Conservation (phyloP, 2,888 invertebrate genomes). For the Limenitis camilla region DNA sequence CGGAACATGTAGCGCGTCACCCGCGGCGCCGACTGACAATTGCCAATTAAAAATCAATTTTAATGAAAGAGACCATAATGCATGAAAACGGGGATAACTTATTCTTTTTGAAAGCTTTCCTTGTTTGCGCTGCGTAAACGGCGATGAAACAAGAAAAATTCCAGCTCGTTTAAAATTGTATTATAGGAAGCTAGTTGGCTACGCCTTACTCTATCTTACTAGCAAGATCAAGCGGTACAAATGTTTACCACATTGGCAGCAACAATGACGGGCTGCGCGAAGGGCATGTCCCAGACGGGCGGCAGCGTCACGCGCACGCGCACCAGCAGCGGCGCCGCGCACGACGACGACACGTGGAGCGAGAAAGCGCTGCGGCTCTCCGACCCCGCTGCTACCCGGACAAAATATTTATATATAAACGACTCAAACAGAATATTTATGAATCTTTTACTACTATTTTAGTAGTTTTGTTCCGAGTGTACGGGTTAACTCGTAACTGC, state of each 20-base stretch:
- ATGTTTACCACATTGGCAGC: constrained; percentile 22
- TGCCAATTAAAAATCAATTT: too few species aligned
- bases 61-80: too few species aligned
- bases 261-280: constrained; percentile 26
- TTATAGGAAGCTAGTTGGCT: not conserved
- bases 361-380: constrained; percentile 37
- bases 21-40: constrained; percentile 48
- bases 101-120: too few species aligned
- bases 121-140: too few species aligned
- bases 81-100: too few species aligned
- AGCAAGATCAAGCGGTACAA: constrained; percentile 27
- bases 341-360: constrained; percentile 54
- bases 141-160: not conserved
- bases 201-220: not conserved
- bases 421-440: too few species aligned
- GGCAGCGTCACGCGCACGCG: constrained; percentile 37
- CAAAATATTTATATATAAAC: too few species aligned
- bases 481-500: constrained; percentile 8
- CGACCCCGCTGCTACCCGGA: constrained; percentile 11
- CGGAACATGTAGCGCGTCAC: constrained; percentile 45
- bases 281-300: constrained; percentile 38
- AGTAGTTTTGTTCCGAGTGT: too few species aligned
- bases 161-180: not conserved
- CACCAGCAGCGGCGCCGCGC: constrained; percentile 34
- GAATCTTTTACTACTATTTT: too few species aligned